Evolutionary conservation across 2,113 vertebrate species (phyloP).

Genomic region (Protomyctophum bolini): DNA sequence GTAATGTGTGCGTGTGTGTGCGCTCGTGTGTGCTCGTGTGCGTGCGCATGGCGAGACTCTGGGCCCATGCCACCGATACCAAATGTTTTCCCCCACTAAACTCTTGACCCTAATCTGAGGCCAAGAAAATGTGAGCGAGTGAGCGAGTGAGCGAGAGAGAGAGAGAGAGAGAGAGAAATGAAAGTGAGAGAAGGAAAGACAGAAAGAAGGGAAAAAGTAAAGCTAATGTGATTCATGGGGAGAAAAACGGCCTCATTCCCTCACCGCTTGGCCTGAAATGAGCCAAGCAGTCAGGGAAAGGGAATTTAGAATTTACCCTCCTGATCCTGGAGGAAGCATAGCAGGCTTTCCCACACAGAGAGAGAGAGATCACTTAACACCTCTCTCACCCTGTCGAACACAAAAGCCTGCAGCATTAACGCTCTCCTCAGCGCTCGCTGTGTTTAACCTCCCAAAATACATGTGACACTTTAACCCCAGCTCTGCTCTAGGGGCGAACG

Average conservation of each 20-base stretch:
- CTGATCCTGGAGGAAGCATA: conserved; percentile 24
- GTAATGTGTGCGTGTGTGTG: conserved; percentile 38
- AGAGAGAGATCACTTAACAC: not conserved
- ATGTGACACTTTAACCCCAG: not conserved
- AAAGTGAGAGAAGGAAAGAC: conserved; percentile 7
- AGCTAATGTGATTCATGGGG: conserved; percentile 32
- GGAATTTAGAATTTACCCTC: conserved; percentile 22
- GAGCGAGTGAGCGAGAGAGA: conserved; percentile 39
- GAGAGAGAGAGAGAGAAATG: conserved; percentile 21
- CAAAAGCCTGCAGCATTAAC: not conserved
- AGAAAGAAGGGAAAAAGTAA: conserved; percentile 22
- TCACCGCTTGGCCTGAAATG: conserved; percentile 7
- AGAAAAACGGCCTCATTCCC: conserved; percentile 33
- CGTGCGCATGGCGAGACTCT: conserved; percentile 45
- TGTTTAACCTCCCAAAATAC: not conserved
- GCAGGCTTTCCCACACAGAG: conserved; percentile 12
- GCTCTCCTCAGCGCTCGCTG: not conserved
- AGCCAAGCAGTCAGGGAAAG: conserved; percentile 10
- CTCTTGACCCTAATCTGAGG: conserved; percentile 78
- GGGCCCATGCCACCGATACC: conserved; percentile 73
- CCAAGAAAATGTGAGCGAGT: conserved; percentile 62
- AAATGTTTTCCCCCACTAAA: conserved; percentile 81
- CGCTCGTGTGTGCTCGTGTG: too few relatives aligned
- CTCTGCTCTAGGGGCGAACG: too few relatives aligned
- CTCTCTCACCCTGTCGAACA: too few relatives aligned